Evolutionary conservation across 1,140 invertebrate genomes (phyloP).

Genomic region (Ceratina australensis): DNA sequence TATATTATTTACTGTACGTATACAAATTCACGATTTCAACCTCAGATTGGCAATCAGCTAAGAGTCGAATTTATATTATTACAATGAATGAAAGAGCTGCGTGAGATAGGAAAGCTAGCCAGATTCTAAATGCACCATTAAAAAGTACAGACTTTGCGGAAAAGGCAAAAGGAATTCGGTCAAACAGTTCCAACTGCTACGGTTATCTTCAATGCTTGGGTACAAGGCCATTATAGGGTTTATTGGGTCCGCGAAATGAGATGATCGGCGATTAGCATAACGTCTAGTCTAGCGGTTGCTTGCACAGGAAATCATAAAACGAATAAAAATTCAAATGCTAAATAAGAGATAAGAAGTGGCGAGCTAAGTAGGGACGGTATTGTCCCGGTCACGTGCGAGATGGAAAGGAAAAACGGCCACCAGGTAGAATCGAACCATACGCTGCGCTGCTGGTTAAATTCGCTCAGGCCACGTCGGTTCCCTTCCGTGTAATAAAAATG

Average conservation of each 20-base stretch:
- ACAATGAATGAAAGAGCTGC: too few species aligned
- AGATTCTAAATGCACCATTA: too few species aligned
- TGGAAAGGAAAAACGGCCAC: slow-evolving; percentile 58
- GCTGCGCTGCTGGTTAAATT: slow-evolving; percentile 39
- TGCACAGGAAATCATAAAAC: slow-evolving; percentile 72
- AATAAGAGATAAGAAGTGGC: slow-evolving; percentile 63
- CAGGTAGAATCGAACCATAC: too few species aligned
- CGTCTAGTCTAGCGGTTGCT: slow-evolving; percentile 37
- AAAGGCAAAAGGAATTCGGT: not conserved
- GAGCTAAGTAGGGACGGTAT: slow-evolving; percentile 70
- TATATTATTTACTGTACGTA: too few species aligned
- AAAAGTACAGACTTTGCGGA: not conserved
- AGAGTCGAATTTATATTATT: too few species aligned
- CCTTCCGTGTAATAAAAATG: slow-evolving; percentile 41
- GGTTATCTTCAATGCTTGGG: not conserved
- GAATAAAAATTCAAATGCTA: slow-evolving; percentile 72
- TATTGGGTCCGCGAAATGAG: slow-evolving; percentile 52
- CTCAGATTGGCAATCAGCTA: too few species aligned
- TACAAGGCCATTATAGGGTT: slow-evolving; percentile 44
- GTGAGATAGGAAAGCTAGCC: too few species aligned
- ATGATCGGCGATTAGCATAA: slow-evolving; percentile 64
- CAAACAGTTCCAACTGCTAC: not conserved
- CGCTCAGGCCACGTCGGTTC: slow-evolving; percentile 27
- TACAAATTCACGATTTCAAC: too few species aligned
- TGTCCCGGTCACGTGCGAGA: slow-evolving; percentile 72